phyloP scores from a whole-genome alignment of 2,113 vertebrate species.

The Natator depressus region DNA sequence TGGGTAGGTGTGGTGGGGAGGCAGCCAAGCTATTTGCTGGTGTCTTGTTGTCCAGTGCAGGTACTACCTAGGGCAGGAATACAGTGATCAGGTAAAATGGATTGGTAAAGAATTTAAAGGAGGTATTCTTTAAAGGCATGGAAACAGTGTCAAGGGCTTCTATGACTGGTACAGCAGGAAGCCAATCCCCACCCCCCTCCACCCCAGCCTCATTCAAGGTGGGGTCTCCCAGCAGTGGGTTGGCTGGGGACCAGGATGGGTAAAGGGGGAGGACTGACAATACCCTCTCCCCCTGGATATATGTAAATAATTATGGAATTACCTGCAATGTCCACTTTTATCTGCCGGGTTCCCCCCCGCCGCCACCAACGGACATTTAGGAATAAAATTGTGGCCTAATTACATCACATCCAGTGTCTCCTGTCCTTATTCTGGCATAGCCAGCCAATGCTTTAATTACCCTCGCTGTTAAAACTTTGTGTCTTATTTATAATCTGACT shows the following conservation, averaged over 20 bases:
- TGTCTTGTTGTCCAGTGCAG: no score
- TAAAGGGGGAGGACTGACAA: not conserved
- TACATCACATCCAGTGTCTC: not conserved
- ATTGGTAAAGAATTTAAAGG: no score
- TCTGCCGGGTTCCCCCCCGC: not conserved
- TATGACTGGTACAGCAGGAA: not conserved
- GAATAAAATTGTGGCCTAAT: not conserved
- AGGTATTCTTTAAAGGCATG: no score
- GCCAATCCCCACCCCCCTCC: not conserved
- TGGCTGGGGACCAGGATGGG: not conserved
- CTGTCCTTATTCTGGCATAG: not conserved
- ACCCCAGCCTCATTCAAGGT: no score
- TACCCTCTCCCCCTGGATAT: not conserved
- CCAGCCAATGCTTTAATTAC: not conserved
- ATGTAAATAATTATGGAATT: not conserved
- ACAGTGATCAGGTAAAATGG: no score
- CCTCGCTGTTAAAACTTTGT: not conserved
- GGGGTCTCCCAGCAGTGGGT: no score
- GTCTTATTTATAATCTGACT: not conserved
- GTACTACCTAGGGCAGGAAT: no score
- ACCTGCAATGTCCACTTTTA: not conserved
- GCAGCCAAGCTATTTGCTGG: not conserved
- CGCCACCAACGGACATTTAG: not conserved
- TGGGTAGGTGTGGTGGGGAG: not conserved
- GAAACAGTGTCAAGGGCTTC: not conserved